Evolutionary conservation across 2,113 vertebrate species (phyloP).

Genomic region (Perca schrenkii): DNA sequence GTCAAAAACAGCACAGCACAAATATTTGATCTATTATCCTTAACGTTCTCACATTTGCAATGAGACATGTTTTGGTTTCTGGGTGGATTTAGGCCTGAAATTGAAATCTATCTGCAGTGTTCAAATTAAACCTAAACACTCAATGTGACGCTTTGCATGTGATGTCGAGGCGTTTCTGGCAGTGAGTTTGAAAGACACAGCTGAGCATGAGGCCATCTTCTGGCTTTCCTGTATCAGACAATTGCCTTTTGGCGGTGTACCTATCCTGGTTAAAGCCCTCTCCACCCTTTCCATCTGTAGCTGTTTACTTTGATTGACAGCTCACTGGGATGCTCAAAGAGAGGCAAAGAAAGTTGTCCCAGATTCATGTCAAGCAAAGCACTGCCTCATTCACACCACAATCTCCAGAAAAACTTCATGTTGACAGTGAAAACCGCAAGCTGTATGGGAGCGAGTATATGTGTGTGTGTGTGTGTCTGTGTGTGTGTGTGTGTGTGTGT

Average conservation of each 20-base stretch:
- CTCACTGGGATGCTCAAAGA: conserved; percentile 52
- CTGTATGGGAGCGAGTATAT: conserved; percentile 6
- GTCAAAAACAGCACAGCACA: conserved; percentile 21
- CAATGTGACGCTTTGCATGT: conserved; percentile 37
- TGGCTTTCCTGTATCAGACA: conserved; percentile 55
- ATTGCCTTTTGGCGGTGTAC: conserved; percentile 57
- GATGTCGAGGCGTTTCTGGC: conserved; percentile 54
- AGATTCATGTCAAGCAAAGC: conserved; percentile 30
- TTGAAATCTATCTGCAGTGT: conserved; percentile 41
- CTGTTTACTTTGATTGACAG: conserved; percentile 70
- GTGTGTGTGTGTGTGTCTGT: conserved; percentile 1
- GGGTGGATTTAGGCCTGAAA: conserved; percentile 38
- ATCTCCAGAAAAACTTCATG: conserved; percentile 55
- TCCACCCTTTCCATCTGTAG: conserved; percentile 68
- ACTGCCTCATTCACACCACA: conserved; percentile 46
- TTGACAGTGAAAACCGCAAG: conserved; percentile 58
- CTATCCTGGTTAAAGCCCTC: conserved; percentile 48
- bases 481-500: neutral
- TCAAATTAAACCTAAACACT: conserved; percentile 56
- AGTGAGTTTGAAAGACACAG: conserved; percentile 50
- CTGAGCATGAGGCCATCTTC: conserved; percentile 67
- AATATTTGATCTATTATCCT: conserved; percentile 42
- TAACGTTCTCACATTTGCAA: conserved; percentile 35
- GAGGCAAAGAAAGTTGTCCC: conserved; percentile 47
- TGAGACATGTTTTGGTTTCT: conserved; percentile 19